These are phyloP conservation scores for Megamerina dolium DNA, from an alignment of 2,888 invertebrate genomes.

Conservation along the genomic window DNA sequence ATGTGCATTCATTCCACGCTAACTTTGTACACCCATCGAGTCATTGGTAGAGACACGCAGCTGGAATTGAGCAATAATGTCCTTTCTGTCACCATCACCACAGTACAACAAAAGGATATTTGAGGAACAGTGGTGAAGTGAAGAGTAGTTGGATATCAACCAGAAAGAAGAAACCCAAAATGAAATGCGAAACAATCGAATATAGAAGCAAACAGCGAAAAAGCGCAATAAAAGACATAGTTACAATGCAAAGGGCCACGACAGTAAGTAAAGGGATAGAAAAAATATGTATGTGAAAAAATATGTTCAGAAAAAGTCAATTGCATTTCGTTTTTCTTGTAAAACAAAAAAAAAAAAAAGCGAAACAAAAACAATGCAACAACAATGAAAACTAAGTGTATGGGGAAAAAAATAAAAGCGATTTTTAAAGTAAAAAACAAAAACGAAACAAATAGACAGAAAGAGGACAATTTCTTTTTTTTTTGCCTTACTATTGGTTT, in stretches of 20 bases:
- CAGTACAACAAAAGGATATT: not conserved
- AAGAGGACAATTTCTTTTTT: too few species aligned
- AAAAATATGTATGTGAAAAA: too few species aligned
- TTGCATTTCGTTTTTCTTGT: too few species aligned
- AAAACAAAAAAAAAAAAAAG: not conserved
- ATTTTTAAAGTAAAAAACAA: conserved; percentile 2
- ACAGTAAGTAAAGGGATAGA: not conserved
- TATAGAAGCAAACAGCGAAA: not conserved
- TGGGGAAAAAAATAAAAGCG: conserved; percentile 5
- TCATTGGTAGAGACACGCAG: not conserved
- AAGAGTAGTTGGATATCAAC: not conserved
- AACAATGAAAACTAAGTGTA: conserved; percentile 3
- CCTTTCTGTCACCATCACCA: conserved; percentile 5
- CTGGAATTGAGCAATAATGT: conserved; percentile 11
- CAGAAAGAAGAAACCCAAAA: not conserved
- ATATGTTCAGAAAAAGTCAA: too few species aligned
- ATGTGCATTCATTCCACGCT: not conserved
- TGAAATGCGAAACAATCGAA: not conserved
- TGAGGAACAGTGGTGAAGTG: not conserved
- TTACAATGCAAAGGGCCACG: not conserved
- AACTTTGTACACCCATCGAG: not conserved
- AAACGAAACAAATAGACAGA: conserved; percentile 2
- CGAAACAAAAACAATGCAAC: conserved; percentile 8
- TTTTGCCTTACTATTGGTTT: too few species aligned
- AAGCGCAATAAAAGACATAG: not conserved